Percentiles rank a stretch among this genome's conserved stretches.
Evolutionary conservation across 2,113 vertebrate species (phyloP).

Genomic region (Tyrannus savana): DNA sequence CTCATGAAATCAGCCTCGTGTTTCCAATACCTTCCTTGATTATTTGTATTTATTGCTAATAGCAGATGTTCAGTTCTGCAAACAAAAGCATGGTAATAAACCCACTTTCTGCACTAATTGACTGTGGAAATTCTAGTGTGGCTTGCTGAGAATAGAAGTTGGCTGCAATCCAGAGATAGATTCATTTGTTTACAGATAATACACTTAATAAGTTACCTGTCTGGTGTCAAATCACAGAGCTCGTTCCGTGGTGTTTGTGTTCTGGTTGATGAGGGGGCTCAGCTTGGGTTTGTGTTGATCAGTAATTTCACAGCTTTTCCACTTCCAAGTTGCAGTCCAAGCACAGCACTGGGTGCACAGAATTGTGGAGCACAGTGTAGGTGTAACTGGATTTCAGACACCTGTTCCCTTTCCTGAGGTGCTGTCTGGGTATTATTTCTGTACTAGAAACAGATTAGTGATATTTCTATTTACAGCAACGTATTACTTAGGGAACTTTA

Average conservation of each 20-base stretch:
- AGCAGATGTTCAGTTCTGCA: constrained; percentile 4
- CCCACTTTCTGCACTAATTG: background rate
- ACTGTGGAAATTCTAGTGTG: background rate
- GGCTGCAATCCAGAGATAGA: background rate
- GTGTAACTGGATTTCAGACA: background rate
- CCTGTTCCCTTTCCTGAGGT: background rate
- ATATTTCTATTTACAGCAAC: background rate
- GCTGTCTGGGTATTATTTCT: background rate
- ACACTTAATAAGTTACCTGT: background rate
- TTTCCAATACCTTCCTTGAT: background rate
- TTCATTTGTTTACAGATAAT: background rate
- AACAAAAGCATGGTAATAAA: background rate
- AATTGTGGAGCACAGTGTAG: background rate
- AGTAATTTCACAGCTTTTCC: background rate
- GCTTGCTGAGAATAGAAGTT: background rate
- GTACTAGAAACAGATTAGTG: background rate
- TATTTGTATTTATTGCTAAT: constrained; percentile 15
- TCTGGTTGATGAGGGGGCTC: background rate
- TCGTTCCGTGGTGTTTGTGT: background rate
- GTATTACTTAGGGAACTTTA: background rate
- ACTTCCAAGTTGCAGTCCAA: background rate
- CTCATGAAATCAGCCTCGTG: background rate
- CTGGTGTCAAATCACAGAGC: background rate
- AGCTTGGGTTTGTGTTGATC: background rate
- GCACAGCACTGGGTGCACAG: background rate